Base-by-base conservation (phyloP, 1,140 invertebrate species). In the Aphelinus certus region DNA sequence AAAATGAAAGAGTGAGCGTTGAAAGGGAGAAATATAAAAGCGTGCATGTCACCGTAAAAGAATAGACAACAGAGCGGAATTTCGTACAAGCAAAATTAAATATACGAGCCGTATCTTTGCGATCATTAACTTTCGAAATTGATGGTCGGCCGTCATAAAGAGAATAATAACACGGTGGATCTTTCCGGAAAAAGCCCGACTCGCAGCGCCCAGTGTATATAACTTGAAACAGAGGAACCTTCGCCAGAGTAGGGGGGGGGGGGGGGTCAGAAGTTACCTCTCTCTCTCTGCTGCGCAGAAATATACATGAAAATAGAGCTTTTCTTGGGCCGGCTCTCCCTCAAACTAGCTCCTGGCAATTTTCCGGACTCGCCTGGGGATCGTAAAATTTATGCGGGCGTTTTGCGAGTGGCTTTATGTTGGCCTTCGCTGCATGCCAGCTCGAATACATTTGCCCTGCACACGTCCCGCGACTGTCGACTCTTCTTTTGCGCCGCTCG, bases 361-460 rank as follows among this genome's bases (percentile, higher is more conserved):
- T 83, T 79, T 80, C 79, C 77, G 66, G 71, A 65, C 76, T 79
- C 72, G 78, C 75, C 63, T 62, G 69, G 73, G 71, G 73, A 56
- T 75, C 79, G 72, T 82, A 83, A 83, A 82, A 81, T 83, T 82
- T 81, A 82, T 82, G 77, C 77, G 62, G 55, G 66, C 78, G 58
- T 80, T 79, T 77, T 78, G 73, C 77, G 79, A 26, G 26, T 26
- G 26, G 26, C 26, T 26, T 26, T 26, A 26, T 26, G 26, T 26
- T 26, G 26, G 26, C 26, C 26, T 26, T 26, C 26, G 26, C 26
- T 26, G 26, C 26, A 26, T 26, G 26, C 26, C 26, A 26, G 26
- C 26, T 26, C 26, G 26, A 26, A 26, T 26, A 26, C 26, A 26
- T 26, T 26, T 26, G 26, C 26, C 26, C 26, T 26, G 26, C 26